These are phyloP conservation scores for Stegastes partitus DNA, from an alignment of 2,113 vertebrate genomes.

Conservation along the genomic window DNA sequence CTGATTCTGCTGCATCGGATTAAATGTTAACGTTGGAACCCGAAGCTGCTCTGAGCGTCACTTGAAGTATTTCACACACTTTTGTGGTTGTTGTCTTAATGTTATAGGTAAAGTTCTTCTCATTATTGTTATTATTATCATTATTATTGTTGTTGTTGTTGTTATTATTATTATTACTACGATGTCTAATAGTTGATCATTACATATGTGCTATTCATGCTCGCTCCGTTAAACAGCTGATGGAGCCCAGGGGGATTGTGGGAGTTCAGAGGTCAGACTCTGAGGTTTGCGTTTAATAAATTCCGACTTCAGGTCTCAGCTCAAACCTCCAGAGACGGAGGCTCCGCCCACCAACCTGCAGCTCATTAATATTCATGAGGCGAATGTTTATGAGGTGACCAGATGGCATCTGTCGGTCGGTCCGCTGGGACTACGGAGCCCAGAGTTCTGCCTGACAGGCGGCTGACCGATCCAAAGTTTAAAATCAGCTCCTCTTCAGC, in stretches of 20 bases:
- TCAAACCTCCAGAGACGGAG: not conserved
- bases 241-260: not conserved
- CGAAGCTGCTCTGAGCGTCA: not conserved
- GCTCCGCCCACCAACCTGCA: slow-evolving; percentile 1
- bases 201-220: too few relatives aligned
- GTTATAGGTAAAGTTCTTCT: too few relatives aligned
- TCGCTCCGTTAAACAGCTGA: too few relatives aligned
- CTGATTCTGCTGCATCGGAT: too few relatives aligned
- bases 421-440: not conserved
- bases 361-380: slow-evolving; percentile 25
- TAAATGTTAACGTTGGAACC: not conserved
- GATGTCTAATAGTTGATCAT: too few relatives aligned
- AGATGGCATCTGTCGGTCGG: too few relatives aligned
- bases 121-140: too few relatives aligned
- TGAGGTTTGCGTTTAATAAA: not conserved
- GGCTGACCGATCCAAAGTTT: not conserved
- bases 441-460: not conserved
- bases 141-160: too few relatives aligned
- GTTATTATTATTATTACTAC: too few relatives aligned
- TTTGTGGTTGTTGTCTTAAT: too few relatives aligned
- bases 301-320: slow-evolving; percentile 1
- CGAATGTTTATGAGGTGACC: not conserved
- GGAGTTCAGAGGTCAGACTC: not conserved
- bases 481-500: too few relatives aligned
- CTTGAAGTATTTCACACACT: too few relatives aligned